Evolutionary conservation across 2,888 invertebrate genomes (phyloP).

Genomic region (Phyllotreta striolata): DNA sequence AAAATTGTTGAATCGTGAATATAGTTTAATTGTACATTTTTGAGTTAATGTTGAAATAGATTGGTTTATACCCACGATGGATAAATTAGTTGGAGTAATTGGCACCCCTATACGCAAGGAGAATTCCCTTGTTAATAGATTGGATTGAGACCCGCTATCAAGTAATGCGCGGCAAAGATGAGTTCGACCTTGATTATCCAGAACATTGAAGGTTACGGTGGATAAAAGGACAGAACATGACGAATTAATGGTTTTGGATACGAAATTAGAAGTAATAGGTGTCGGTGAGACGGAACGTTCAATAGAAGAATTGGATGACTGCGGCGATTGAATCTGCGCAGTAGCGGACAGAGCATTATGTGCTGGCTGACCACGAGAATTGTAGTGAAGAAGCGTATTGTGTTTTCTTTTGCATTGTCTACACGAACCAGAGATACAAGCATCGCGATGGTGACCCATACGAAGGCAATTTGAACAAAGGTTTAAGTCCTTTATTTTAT

Average conservation of each 20-base stretch:
- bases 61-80: constrained; percentile 17
- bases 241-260: constrained; percentile 4
- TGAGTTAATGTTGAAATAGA: neutral
- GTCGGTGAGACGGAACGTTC: neutral
- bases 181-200: constrained; percentile 1
- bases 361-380: neutral
- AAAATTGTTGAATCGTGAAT: constrained; percentile 2
- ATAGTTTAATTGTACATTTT: constrained; percentile 10
- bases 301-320: neutral
- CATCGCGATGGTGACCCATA: constrained; percentile 20
- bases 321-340: neutral
- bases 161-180: neutral
- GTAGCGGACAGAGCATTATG: no score
- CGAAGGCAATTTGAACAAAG: constrained; percentile 6
- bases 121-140: constrained; percentile 8
- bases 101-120: neutral
- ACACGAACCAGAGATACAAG: constrained; percentile 9
- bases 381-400: neutral
- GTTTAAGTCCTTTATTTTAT: neutral
- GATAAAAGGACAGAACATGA: constrained; percentile 7
- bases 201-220: constrained; percentile 4
- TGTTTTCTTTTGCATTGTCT: constrained; percentile 14
- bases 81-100: constrained; percentile 3
- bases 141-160: constrained; percentile 16
- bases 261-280: constrained; percentile 3